Base-by-base conservation (phyloP, 2,888 invertebrate species). In the Tolmerus cingulatus region DNA sequence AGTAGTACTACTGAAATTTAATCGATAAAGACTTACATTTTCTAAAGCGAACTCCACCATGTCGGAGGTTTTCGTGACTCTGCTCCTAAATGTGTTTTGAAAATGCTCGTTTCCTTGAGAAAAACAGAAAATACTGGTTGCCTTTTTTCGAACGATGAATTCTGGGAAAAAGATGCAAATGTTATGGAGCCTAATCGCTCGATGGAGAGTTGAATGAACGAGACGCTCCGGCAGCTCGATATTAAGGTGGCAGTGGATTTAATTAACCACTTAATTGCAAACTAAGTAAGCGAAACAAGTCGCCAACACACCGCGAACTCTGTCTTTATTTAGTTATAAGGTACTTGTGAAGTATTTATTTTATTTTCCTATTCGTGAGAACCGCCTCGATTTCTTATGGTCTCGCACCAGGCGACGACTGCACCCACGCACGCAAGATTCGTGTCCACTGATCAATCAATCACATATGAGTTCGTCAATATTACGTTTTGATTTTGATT, bases 1-100 rank as follows among this genome's bases (percentile, higher is more conserved):
- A 12, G 4, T 66, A 9, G 4, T 23, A 55, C n/a, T 51, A 66
- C 27, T 66, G 23, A 78, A 66, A 55, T 46, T 14, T 57, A 82
- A 57, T 76, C n/a, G 34, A 16, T 16, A 79, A 34, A 1, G 88
- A 91, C 91, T 90, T 90, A 92, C 92, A 89, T 90, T 91, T 89
- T 91, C 91, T 86, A 92, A 89, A 78, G 91, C 91, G 88, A 92
- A 92, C 89, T 92, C 91, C 88, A 91, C 91, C 92, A 92, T 90
- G 85, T 87, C 89, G 86, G n/a, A 55, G 5, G 43, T 46, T 66
- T 66, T 43, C 30, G 57, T 82, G 82, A 57, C 9, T 37, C 23
- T 57, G 43, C 51, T 51, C 46, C 19, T 79, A 46, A 79, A 79
- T 23, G 51, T 74, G n/a, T 34, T 34, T 37, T 55, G n/a, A 84